A percentile compares a stretch with the other conserved stretches of the same genome.
phyloP scores from a whole-genome alignment of 2,113 vertebrate species.

The Alligator sinensis region DNA sequence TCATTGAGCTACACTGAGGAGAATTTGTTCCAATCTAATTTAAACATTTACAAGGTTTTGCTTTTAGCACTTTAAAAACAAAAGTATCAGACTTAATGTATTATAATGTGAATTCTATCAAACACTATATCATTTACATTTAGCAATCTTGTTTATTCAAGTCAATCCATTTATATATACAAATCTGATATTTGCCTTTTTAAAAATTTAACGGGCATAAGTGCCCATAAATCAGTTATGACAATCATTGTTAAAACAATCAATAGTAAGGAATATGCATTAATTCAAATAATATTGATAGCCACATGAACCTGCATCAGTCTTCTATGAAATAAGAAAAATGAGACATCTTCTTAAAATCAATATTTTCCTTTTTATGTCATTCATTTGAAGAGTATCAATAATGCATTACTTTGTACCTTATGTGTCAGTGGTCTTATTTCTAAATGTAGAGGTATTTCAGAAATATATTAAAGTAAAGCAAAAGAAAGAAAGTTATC shows the following conservation, averaged over 20 bases:
- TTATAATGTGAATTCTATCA: slow-evolving; percentile 70
- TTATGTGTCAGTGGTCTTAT: slow-evolving; percentile 69
- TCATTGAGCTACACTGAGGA: background rate
- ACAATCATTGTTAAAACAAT: slow-evolving; percentile 86
- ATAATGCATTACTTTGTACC: slow-evolving; percentile 81
- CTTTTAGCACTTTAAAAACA: slow-evolving; percentile 42
- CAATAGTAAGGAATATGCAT: slow-evolving; percentile 86
- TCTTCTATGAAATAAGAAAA: slow-evolving; percentile 85
- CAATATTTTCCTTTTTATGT: slow-evolving; percentile 85
- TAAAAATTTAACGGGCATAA: slow-evolving; percentile 85
- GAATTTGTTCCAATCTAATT: background rate
- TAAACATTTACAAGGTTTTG: slow-evolving; percentile 36
- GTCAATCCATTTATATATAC: slow-evolving; percentile 76
- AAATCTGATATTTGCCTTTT: slow-evolving; percentile 84
- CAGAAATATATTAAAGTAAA: slow-evolving; percentile 59
- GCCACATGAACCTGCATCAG: slow-evolving; percentile 79
- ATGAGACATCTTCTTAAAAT: slow-evolving; percentile 84
- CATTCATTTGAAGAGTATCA: slow-evolving; percentile 82
- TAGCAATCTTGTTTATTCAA: slow-evolving; percentile 79
- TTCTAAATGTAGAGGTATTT: slow-evolving; percentile 68
- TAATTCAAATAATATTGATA: slow-evolving; percentile 89
- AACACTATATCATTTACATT: slow-evolving; percentile 73
- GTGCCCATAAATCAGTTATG: slow-evolving; percentile 88
- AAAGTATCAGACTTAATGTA: slow-evolving; percentile 59
- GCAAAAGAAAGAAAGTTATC: slow-evolving; percentile 50